phyloP scores from a whole-genome alignment of 2,888 invertebrate genomes.

The Luperina testacea region DNA sequence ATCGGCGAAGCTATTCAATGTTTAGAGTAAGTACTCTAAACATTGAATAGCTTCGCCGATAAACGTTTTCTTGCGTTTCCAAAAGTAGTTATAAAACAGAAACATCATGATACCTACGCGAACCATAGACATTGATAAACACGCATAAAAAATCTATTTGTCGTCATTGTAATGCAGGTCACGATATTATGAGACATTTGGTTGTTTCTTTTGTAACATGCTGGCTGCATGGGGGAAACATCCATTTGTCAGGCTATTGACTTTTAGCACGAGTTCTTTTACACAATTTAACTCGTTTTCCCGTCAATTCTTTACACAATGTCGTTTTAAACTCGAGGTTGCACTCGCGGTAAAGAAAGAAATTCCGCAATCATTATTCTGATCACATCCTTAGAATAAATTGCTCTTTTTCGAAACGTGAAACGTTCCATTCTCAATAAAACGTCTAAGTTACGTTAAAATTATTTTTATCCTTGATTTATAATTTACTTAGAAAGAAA shows the following conservation, averaged over 20 bases:
- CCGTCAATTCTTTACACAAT: constrained; percentile 52
- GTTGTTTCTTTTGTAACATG: constrained; percentile 61
- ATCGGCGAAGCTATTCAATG: too few relatives aligned
- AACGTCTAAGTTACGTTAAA: constrained; percentile 32
- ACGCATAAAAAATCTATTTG: constrained; percentile 41
- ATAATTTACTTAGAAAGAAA: constrained; percentile 25
- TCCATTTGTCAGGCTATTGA: constrained; percentile 64
- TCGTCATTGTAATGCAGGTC: constrained; percentile 58
- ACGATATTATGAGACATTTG: constrained; percentile 60
- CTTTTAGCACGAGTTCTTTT: constrained; percentile 63
- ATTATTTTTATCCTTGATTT: constrained; percentile 38
- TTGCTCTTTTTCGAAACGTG: constrained; percentile 49
- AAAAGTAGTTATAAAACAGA: not conserved
- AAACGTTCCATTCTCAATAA: constrained; percentile 40
- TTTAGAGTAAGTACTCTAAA: too few relatives aligned
- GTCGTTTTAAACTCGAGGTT: constrained; percentile 42
- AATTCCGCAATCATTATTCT: constrained; percentile 53
- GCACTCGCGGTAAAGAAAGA: constrained; percentile 39
- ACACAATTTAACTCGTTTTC: constrained; percentile 49
- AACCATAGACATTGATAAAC: constrained; percentile 49
- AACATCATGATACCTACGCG: not conserved
- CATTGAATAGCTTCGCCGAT: not conserved
- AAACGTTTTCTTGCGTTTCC: not conserved
- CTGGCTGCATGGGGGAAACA: constrained; percentile 52
- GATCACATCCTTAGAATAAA: constrained; percentile 58